Evolutionary conservation across 2,888 invertebrate species (phyloP).

Genomic region (Euzophera pinguis): DNA sequence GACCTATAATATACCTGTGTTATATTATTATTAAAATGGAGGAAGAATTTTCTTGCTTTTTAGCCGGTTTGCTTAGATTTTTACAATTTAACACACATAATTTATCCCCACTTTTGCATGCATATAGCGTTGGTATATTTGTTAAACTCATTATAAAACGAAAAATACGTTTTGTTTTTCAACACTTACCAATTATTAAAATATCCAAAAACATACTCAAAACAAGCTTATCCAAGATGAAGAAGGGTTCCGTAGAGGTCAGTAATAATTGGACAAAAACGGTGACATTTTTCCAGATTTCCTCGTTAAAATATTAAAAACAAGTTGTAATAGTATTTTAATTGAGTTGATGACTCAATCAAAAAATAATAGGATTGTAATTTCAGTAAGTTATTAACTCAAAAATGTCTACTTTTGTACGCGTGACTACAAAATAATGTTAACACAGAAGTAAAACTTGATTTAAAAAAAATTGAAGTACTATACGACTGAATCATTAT

Average conservation of each 20-base stretch:
- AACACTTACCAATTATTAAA: no score
- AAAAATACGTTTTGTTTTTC: no score
- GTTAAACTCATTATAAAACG: no score
- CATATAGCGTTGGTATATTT: no score
- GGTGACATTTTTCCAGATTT: neutral
- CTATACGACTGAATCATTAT: no score
- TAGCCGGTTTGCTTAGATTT: no score
- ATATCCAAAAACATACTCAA: neutral
- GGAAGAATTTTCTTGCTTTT: no score
- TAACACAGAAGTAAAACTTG: neutral
- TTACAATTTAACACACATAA: no score
- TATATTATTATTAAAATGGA: no score
- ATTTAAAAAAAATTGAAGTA: no score
- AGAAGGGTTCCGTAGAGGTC: neutral
- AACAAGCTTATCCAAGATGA: neutral
- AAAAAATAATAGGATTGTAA: conserved; percentile 7
- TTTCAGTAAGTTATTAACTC: conserved; percentile 1
- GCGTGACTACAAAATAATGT: neutral
- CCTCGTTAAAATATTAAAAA: neutral
- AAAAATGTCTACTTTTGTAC: neutral
- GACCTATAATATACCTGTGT: no score
- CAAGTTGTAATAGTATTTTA: conserved; percentile 6
- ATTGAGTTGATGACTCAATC: conserved; percentile 6
- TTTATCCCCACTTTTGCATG: no score
- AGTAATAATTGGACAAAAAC: conserved; percentile 5